A percentile compares a stretch with the other conserved stretches of the same genome.
Evolutionary conservation across 2,113 vertebrate species (phyloP).

Genomic region (Megaceryle maxima): DNA sequence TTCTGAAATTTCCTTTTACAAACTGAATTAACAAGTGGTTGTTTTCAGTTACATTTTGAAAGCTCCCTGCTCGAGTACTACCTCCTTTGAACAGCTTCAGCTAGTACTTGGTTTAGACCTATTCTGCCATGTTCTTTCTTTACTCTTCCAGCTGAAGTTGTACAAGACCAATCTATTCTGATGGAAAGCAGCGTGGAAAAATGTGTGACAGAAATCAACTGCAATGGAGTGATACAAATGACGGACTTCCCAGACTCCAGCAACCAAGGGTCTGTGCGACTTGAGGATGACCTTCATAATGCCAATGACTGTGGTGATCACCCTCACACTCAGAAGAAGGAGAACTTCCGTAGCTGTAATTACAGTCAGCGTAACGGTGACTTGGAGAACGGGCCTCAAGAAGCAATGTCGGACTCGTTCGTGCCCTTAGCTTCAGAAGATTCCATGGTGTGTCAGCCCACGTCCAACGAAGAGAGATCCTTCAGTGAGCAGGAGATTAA

Average conservation of each 20-base stretch:
- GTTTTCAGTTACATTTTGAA: neutral
- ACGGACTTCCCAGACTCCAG: conserved; percentile 50
- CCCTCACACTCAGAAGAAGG: conserved; percentile 30
- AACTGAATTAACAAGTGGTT: neutral
- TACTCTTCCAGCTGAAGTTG: conserved; percentile 58
- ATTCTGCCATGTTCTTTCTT: neutral
- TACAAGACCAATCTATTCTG: conserved; percentile 42
- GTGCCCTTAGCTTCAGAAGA: conserved; percentile 50
- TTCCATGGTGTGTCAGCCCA: conserved; percentile 68
- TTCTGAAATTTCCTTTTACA: neutral
- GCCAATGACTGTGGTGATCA: conserved; percentile 75
- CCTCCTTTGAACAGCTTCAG: neutral
- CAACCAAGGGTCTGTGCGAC: conserved; percentile 64
- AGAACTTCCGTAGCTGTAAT: conserved; percentile 9
- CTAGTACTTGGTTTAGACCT: neutral
- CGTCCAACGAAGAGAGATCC: neutral
- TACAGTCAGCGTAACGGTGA: conserved; percentile 59
- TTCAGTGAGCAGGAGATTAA: conserved; percentile 65
- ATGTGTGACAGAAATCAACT: conserved; percentile 78
- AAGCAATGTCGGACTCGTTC: conserved; percentile 58
- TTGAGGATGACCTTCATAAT: conserved; percentile 82
- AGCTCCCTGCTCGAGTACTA: neutral
- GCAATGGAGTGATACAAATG: conserved; percentile 77
- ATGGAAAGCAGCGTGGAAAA: conserved; percentile 58
- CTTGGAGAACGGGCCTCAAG: conserved; percentile 46